Percentiles rank a stretch among this genome's conserved stretches.
phyloP scores from a whole-genome alignment of 2,888 invertebrate species.

The Rutpela maculata region DNA sequence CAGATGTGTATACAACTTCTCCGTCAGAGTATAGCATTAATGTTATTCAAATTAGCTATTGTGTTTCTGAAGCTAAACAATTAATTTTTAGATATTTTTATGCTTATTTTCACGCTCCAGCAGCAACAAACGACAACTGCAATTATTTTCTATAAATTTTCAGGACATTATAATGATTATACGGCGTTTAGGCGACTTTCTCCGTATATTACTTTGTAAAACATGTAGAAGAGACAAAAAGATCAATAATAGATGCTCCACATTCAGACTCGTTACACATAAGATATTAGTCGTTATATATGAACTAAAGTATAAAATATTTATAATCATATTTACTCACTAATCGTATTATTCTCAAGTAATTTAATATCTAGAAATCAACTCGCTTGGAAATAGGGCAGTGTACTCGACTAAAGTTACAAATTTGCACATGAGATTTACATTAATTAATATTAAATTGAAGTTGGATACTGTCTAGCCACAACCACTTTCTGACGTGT shows the following conservation, averaged over 20 bases:
- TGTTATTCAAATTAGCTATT: slow-evolving; percentile 23
- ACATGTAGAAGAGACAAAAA: neutral
- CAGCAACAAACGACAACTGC: slow-evolving; percentile 1
- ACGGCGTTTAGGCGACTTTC: neutral
- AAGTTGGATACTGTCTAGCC: neutral
- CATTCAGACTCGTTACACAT: neutral
- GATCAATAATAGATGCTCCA: neutral
- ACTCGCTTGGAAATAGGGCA: neutral
- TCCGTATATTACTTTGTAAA: neutral
- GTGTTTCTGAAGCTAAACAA: slow-evolving; percentile 6
- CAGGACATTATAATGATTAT: neutral
- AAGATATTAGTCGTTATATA: neutral
- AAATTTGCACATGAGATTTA: neutral
- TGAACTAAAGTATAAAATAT: neutral
- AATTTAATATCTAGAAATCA: neutral
- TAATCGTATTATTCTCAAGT: neutral
- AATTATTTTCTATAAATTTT: slow-evolving; percentile 19
- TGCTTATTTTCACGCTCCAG: slow-evolving; percentile 25
- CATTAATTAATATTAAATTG: neutral
- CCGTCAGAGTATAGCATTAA: no score
- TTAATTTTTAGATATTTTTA: neutral
- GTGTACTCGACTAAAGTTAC: neutral
- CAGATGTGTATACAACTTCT: no score
- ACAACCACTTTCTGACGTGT: neutral
- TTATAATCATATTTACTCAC: neutral